phyloP scores from a whole-genome alignment of 2,113 vertebrate genomes.

The Thamnophis sirtalis region DNA sequence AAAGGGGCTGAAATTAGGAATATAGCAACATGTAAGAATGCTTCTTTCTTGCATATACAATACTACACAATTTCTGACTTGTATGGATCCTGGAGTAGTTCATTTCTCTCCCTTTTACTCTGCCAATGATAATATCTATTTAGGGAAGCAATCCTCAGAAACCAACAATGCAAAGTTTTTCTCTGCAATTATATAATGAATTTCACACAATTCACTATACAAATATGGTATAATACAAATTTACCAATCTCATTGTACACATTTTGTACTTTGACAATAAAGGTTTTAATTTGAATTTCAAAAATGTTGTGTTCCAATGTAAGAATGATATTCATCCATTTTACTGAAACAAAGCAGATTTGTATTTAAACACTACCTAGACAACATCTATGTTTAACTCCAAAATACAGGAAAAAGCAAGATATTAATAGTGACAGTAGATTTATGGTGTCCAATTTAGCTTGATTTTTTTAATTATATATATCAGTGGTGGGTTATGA shows the following conservation, averaged over 20 bases:
- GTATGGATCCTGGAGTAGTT: not conserved
- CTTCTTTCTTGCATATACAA: not conserved
- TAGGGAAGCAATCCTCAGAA: not conserved
- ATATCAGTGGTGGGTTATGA: too few species aligned
- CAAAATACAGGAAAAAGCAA: not conserved
- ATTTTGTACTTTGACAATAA: too few species aligned
- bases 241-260: too few species aligned
- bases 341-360: not conserved
- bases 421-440: not conserved
- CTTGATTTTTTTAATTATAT: not conserved
- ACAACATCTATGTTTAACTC: not conserved
- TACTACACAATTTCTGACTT: not conserved
- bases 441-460: not conserved
- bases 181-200: not conserved
- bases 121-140: not conserved
- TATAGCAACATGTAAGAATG: not conserved
- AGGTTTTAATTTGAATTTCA: not conserved
- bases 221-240: not conserved
- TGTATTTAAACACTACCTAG: not conserved
- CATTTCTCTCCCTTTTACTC: not conserved
- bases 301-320: not conserved
- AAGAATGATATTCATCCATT: not conserved
- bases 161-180: not conserved
- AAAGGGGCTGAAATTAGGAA: not conserved
- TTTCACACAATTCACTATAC: not conserved